phyloP scores from a whole-genome alignment of 2,113 vertebrate genomes.

The Nycticryphes semicollaris region DNA sequence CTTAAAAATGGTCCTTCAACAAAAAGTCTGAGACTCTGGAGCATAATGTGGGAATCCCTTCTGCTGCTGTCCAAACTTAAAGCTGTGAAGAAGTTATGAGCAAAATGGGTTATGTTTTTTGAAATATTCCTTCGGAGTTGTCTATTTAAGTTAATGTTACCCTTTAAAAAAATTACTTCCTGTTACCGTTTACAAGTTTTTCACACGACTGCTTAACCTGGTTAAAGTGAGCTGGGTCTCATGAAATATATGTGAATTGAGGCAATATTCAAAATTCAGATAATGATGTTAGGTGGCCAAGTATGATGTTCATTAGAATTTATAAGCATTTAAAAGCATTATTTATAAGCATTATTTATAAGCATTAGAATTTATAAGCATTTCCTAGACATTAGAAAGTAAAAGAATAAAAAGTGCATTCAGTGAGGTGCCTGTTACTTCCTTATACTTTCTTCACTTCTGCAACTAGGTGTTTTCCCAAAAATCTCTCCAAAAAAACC shows the following conservation, averaged over 20 bases:
- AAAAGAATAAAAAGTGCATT: not conserved
- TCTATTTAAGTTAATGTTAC: not conserved
- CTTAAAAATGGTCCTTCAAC: not conserved
- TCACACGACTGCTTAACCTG: rapidly evolving
- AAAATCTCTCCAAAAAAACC: not conserved
- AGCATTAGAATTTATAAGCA: not conserved
- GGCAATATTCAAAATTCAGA: not conserved
- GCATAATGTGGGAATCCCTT: not conserved
- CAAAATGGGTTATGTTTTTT: not conserved
- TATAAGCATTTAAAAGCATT: not conserved
- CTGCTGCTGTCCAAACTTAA: not conserved
- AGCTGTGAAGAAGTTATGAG: not conserved
- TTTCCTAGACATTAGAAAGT: not conserved
- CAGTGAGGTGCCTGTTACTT: not conserved
- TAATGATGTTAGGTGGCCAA: not conserved
- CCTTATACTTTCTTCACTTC: not conserved
- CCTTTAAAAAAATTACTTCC: not conserved
- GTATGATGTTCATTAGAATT: not conserved
- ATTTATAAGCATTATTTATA: no score
- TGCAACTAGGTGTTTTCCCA: not conserved
- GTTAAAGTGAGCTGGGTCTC: not conserved
- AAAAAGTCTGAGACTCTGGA: not conserved
- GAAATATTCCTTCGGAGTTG: not conserved
- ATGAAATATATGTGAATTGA: not conserved
- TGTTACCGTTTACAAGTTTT: not conserved